Base-by-base conservation (phyloP, 35 echinoderm and acorn worm species). In the Apostichopus californicus region DNA sequence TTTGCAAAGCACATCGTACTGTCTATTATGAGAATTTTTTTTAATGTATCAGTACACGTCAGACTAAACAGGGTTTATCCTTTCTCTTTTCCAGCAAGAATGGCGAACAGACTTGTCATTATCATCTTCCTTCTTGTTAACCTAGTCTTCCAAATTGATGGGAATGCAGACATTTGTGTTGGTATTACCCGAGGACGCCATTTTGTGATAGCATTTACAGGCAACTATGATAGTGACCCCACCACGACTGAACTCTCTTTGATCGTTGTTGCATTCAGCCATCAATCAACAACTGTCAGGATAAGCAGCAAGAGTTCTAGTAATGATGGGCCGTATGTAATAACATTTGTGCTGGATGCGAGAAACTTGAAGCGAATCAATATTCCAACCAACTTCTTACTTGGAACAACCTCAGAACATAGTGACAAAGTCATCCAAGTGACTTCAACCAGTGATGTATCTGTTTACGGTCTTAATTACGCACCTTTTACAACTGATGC, bases 401-500 rank as follows among this genome's bases (percentile, higher is more conserved):
- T 95, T 81, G 23, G 54, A 6, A 73, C 25, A 12, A 82, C 22
- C 26, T 28, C 26, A 28, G 26, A 28, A 28, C 26, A 28, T 28
- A 28, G 26, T 28, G 26, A 28, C 26, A 28, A 28, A 28, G 26
- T 28, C 26, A 28, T 28, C 1, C 26, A 28, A 28, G 26, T 28
- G 26, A 28, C 61, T 9, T 84, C 80, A 57, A 66, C 84, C 78
- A 95, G 90, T 46, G 70, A 86, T 12, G 92, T 4, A 28, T 28
- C 26, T 28, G 26, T 28, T 28, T 28, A 28, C 26, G 26, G 26
- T 1, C 26, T 28, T 28, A 92, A 73, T 21, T 95, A 80, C 83
- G 90, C 92, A 52, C 8, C 52, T 8, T 95, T 66, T 56, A 80
- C 84, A 81, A 95, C 94, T 9, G 94, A 95, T 56, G 94, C 79